Conservation (phyloP, 2,797 vertebrate species). For the Gallirallus australis region DNA sequence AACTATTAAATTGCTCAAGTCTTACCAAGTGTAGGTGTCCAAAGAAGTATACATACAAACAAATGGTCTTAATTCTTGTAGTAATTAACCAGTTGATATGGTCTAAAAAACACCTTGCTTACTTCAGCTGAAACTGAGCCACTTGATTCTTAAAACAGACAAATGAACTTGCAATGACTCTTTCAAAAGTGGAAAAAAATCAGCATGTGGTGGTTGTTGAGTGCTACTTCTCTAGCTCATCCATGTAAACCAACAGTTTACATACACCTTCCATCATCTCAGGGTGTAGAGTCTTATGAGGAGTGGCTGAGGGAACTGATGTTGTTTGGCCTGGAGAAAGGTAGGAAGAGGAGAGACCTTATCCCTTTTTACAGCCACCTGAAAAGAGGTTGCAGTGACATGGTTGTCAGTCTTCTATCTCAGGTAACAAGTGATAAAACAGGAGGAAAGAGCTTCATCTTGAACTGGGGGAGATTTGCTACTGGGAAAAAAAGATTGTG, state of each 20-base stretch:
- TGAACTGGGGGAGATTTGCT: background rate
- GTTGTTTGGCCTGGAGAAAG: background rate
- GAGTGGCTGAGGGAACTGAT: rapidly evolving
- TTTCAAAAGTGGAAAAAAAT: background rate
- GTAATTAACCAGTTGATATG: background rate
- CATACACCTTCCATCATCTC: background rate
- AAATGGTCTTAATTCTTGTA: background rate
- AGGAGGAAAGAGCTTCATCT: rapidly evolving
- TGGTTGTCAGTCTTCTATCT: background rate
- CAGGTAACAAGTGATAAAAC: background rate
- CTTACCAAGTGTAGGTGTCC: background rate
- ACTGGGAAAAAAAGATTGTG: too few species aligned
- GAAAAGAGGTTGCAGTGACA: background rate
- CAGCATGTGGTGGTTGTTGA: rapidly evolving
- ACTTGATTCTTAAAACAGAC: background rate
- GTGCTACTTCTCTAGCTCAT: background rate
- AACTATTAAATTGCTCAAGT: background rate
- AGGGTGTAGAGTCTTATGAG: rapidly evolving
- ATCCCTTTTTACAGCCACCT: rapidly evolving
- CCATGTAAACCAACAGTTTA: background rate
- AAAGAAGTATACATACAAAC: background rate
- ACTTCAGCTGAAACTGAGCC: background rate
- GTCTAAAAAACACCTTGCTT: background rate
- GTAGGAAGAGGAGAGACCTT: rapidly evolving
- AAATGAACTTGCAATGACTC: background rate